These are phyloP conservation scores for Eubasilissa regina DNA, from an alignment of 1,140 invertebrate species.

Conservation along the genomic window DNA sequence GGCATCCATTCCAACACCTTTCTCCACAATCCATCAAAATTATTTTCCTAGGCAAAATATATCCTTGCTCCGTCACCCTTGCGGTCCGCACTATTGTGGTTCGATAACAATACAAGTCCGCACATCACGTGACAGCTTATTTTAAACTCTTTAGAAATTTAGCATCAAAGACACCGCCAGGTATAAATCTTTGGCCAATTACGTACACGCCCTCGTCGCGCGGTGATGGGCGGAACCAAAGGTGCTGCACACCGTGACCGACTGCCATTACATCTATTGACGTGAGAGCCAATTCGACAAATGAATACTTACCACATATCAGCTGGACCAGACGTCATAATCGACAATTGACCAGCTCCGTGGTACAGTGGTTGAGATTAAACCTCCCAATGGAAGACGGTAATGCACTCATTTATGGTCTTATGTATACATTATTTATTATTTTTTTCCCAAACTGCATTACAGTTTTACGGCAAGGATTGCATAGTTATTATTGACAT, in stretches of 20 bases:
- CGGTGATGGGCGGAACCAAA: neutral
- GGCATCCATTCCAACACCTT: no score
- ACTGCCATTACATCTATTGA: neutral
- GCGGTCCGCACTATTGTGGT: constrained; percentile 7
- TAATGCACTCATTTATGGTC: no score
- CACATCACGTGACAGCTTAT: constrained; percentile 40
- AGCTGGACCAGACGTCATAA: no score
- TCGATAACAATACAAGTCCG: constrained; percentile 5
- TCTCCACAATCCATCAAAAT: no score
- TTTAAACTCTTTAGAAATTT: constrained; percentile 37
- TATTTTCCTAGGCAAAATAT: neutral
- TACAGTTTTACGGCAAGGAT: no score
- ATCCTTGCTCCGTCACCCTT: neutral
- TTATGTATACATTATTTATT: no score
- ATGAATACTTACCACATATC: no score
- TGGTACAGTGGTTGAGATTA: no score
- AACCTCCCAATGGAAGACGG: no score
- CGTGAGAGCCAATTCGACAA: neutral
- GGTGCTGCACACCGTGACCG: neutral
- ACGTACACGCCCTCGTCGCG: neutral
- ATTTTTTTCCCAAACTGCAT: no score
- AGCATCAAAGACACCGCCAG: constrained; percentile 10
- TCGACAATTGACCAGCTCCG: no score
- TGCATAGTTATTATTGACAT: no score
- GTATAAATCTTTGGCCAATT: constrained; percentile 37